Conservation (phyloP, 2,888 invertebrate species). For the Seira ritae region DNA sequence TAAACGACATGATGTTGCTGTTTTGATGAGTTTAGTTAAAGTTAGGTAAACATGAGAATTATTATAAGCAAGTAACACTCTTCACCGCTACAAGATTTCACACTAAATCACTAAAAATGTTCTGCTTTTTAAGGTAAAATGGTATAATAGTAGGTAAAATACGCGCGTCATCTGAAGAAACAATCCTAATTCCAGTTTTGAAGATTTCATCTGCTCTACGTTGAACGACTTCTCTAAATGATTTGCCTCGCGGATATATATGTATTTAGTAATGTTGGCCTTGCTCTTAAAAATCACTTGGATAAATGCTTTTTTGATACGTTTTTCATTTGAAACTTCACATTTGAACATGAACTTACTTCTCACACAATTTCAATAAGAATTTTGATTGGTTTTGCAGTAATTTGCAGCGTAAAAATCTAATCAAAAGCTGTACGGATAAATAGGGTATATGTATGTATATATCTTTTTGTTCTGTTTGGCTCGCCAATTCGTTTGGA, state of each 20-base stretch:
- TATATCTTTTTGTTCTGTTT: slow-evolving; percentile 2
- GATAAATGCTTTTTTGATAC: slow-evolving; percentile 24
- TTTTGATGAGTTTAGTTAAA: neutral
- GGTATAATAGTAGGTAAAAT: neutral
- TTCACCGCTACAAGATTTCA: neutral
- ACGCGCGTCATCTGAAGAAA: neutral
- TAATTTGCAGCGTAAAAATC: slow-evolving; percentile 8
- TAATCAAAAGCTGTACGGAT: neutral
- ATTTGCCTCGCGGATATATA: slow-evolving; percentile 10
- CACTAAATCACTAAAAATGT: slow-evolving; percentile 2
- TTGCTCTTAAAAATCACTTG: slow-evolving; percentile 19
- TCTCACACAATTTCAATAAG: neutral
- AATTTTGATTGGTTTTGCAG: neutral
- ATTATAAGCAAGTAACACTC: neutral
- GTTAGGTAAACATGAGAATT: slow-evolving; percentile 11
- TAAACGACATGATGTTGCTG: neutral
- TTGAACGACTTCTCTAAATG: neutral
- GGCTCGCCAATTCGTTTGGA: slow-evolving; percentile 15
- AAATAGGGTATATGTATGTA: neutral
- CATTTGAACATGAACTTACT: slow-evolving; percentile 15
- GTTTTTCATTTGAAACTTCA: slow-evolving; percentile 38
- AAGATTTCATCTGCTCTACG: neutral
- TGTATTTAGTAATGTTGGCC: slow-evolving; percentile 14
- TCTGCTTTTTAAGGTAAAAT: neutral
- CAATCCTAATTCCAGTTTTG: neutral